Conservation (phyloP, 2,888 invertebrate genomes). For the Orchesellides sinensis region DNA sequence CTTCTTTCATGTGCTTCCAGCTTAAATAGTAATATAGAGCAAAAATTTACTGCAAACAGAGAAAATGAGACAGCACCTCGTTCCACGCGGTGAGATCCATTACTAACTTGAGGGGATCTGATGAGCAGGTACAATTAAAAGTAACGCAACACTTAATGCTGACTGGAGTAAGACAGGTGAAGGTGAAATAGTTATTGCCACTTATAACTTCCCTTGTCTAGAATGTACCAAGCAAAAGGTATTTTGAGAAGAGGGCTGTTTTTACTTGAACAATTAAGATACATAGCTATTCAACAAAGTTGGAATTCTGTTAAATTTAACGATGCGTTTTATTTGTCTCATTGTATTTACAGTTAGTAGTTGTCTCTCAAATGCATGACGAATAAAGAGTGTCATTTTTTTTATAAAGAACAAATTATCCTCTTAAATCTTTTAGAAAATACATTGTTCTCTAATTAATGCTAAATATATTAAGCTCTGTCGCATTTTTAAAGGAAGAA, state of each 20-base stretch:
- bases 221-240: too few species aligned
- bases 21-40: background rate
- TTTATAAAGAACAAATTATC: background rate
- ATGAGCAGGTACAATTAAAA: slow-evolving; percentile 31
- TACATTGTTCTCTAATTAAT: slow-evolving; percentile 39
- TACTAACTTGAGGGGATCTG: slow-evolving; percentile 37
- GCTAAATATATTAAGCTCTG: slow-evolving; percentile 31
- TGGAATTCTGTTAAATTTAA: slow-evolving; percentile 43
- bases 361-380: too few species aligned
- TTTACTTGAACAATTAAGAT: too few species aligned
- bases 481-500: slow-evolving; percentile 31
- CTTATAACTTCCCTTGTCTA: too few species aligned
- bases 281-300: slow-evolving; percentile 25
- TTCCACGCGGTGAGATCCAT: slow-evolving; percentile 13
- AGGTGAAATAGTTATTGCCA: too few species aligned
- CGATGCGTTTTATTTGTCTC: slow-evolving; percentile 7
- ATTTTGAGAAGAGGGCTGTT: too few species aligned
- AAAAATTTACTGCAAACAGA: slow-evolving; percentile 25
- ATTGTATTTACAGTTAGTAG: background rate
- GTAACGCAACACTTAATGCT: background rate
- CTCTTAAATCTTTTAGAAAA: background rate
- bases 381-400: background rate
- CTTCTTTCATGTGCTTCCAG: background rate
- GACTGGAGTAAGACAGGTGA: background rate
- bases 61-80: slow-evolving; percentile 17